A percentile compares a stretch with the other conserved stretches of the same genome.
These are phyloP conservation scores for Centropristis striata DNA, from an alignment of 2,113 vertebrate species.

Conservation along the genomic window DNA sequence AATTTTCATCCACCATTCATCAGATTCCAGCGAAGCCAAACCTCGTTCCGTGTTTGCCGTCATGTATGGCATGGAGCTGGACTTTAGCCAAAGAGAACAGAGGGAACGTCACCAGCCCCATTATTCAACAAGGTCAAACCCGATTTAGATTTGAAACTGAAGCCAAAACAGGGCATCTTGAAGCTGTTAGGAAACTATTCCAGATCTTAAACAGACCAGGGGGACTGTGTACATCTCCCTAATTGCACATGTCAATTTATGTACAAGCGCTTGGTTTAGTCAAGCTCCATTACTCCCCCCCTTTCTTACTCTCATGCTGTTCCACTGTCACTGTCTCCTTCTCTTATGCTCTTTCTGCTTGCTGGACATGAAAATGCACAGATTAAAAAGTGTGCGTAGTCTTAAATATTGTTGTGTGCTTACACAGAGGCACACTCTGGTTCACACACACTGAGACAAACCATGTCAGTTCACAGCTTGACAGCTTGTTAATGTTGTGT, in stretches of 20 bases:
- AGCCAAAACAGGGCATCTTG: conserved; percentile 82
- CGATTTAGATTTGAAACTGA: conserved; percentile 73
- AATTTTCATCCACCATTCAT: conserved; percentile 61
- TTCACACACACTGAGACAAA: conserved; percentile 51
- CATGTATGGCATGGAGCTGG: conserved; percentile 49
- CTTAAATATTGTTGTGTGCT: conserved; percentile 4
- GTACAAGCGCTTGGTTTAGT: conserved; percentile 78
- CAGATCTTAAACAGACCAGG: conserved; percentile 80
- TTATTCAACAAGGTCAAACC: conserved; percentile 79
- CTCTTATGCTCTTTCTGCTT: conserved; percentile 18
- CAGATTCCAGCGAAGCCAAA: conserved; percentile 55
- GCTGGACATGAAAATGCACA: conserved; percentile 27
- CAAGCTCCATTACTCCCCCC: conserved; percentile 69
- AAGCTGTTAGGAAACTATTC: conserved; percentile 85
- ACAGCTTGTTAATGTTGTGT: conserved; percentile 78
- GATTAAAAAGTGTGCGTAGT: neutral
- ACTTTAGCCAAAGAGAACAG: conserved; percentile 61
- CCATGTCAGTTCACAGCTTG: conserved; percentile 71
- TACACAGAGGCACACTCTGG: conserved; percentile 8
- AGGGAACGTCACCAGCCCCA: conserved; percentile 67
- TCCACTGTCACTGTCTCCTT: conserved; percentile 24
- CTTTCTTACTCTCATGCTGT: conserved; percentile 6
- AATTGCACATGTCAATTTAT: conserved; percentile 85
- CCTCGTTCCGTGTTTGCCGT: conserved; percentile 46
- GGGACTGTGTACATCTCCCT: conserved; percentile 82